Evolutionary conservation across 1,140 invertebrate species (phyloP).

Genomic region (Drosophila sulfurigaster): DNA sequence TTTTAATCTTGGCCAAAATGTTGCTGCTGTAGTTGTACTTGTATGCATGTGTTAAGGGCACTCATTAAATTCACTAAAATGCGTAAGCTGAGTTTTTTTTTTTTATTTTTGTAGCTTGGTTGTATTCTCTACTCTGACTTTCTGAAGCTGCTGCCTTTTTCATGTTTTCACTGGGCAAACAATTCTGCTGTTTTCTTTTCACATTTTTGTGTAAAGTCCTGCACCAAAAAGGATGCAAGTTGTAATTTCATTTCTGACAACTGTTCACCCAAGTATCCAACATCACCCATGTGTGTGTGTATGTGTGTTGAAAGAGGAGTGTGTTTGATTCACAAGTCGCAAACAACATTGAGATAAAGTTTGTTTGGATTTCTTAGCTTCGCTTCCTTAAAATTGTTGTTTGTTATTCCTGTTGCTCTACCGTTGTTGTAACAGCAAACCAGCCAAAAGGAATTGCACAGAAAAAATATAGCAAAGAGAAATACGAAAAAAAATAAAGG

Average conservation of each 20-base stretch:
- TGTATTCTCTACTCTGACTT: constrained; percentile 4
- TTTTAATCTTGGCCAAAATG: constrained; percentile 13
- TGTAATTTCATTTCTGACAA: constrained; percentile 76
- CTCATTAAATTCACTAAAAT: constrained; percentile 64
- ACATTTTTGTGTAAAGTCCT: constrained; percentile 50
- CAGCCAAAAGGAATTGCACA: constrained; percentile 5
- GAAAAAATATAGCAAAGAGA: neutral
- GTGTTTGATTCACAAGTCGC: constrained; percentile 74
- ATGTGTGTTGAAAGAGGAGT: constrained; percentile 23
- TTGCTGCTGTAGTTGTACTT: neutral
- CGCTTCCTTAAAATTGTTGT: constrained; percentile 54
- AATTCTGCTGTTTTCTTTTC: constrained; percentile 27
- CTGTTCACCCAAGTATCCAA: constrained; percentile 35
- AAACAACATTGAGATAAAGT: constrained; percentile 80
- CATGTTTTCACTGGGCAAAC: constrained; percentile 73
- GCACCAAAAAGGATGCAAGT: constrained; percentile 69
- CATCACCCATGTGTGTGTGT: constrained; percentile 19
- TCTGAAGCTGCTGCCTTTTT: constrained; percentile 40
- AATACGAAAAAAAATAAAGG: neutral
- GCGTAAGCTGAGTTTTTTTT: constrained; percentile 44
- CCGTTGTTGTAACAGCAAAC: constrained; percentile 10
- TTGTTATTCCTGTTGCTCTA: constrained; percentile 48
- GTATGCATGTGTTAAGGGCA: constrained; percentile 8
- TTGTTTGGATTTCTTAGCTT: constrained; percentile 70
- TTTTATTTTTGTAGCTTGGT: constrained; percentile 1